These are phyloP conservation scores for Ips typographus DNA, from an alignment of 1,140 invertebrate genomes.

Conservation along the genomic window DNA sequence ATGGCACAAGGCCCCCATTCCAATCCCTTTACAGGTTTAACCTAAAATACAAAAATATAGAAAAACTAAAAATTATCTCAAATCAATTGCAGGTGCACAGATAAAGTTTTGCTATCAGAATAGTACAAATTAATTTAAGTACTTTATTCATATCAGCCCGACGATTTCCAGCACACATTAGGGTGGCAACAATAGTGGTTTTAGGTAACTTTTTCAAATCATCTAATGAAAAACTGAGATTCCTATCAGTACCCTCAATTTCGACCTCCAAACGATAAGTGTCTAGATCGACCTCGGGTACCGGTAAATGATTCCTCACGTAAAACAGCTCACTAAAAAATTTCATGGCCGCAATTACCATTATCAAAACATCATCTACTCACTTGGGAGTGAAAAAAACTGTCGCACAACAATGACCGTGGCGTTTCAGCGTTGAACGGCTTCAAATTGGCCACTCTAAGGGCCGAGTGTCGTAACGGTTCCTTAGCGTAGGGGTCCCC, in stretches of 20 bases:
- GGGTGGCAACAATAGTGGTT: slow-evolving; percentile 74
- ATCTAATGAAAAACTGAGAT: slow-evolving; percentile 60
- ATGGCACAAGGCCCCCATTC: slow-evolving; percentile 89
- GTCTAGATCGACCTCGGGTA: slow-evolving; percentile 73
- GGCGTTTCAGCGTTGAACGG: slow-evolving; percentile 98
- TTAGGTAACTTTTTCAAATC: slow-evolving; percentile 73
- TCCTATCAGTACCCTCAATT: slow-evolving; percentile 47
- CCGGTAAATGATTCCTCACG: slow-evolving; percentile 96
- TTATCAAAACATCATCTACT: slow-evolving; percentile 8
- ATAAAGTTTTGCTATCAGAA: no score
- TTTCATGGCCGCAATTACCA: no score
- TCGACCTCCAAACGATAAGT: slow-evolving; percentile 76
- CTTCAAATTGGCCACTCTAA: slow-evolving; percentile 75
- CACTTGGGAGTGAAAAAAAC: slow-evolving; percentile 89
- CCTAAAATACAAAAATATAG: slow-evolving; percentile 48
- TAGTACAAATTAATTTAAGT: slow-evolving; percentile 18
- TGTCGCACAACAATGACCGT: slow-evolving; percentile 70
- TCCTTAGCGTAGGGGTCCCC: slow-evolving; percentile 85
- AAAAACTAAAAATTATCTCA: not conserved
- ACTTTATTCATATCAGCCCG: slow-evolving; percentile 88
- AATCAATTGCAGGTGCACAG: not conserved
- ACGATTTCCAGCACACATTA: slow-evolving; percentile 96
- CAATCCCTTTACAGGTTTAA: slow-evolving; percentile 84
- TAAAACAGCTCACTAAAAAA: slow-evolving; percentile 86
- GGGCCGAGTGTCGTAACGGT: slow-evolving; percentile 74